A percentile compares a stretch with the other conserved stretches of the same genome.
Evolutionary conservation across 2,888 invertebrate species (phyloP).

Genomic region (Microplitis manilae): DNA sequence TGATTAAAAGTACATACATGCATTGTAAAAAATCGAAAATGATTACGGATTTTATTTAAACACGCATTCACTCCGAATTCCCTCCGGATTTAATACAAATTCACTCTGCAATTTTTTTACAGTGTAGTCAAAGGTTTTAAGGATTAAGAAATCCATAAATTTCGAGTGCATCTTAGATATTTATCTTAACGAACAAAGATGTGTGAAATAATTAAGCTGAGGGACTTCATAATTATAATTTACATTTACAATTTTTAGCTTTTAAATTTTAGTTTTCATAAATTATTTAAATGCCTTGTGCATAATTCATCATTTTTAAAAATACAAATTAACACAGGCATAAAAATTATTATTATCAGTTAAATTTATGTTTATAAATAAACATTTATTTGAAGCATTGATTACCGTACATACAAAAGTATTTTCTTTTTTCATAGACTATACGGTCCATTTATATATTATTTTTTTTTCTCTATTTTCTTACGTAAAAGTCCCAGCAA

Average conservation of each 20-base stretch:
- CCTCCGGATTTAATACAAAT: not conserved
- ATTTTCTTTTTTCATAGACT: not conserved
- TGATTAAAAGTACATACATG: no score
- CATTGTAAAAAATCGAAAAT: no score
- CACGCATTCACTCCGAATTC: no score
- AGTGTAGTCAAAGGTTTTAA: not conserved
- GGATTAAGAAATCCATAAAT: not conserved
- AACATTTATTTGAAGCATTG: not conserved
- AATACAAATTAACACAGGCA: not conserved
- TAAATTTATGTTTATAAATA: not conserved
- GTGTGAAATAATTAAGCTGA: not conserved
- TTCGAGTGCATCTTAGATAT: not conserved
- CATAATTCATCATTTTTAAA: not conserved
- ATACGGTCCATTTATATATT: not conserved
- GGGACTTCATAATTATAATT: not conserved
- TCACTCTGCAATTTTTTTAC: not conserved
- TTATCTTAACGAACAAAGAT: not conserved
- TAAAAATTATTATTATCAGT: not conserved
- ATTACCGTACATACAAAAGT: not conserved
- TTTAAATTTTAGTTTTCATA: not conserved
- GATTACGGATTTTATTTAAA: no score
- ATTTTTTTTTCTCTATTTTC: not conserved
- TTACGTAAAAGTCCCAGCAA: not conserved
- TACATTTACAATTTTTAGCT: no score
- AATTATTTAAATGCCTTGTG: not conserved